Percentiles rank a stretch among this genome's conserved stretches.
phyloP scores from a whole-genome alignment of 2,113 vertebrate genomes.

The Gallinago media region DNA sequence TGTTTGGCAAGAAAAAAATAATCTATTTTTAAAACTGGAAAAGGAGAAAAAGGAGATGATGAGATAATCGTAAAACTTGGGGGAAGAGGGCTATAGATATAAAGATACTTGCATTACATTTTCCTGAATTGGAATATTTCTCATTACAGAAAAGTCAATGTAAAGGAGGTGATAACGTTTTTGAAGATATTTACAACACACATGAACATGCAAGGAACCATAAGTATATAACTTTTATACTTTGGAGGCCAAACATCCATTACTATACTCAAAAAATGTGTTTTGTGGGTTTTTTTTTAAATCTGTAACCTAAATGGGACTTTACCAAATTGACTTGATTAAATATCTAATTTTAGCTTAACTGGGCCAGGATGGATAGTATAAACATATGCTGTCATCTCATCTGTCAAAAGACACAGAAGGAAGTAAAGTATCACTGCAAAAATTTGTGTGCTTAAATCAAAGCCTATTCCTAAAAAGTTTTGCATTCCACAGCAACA shows the following conservation, averaged over 20 bases:
- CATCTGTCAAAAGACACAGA: neutral
- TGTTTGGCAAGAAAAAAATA: conserved; percentile 19
- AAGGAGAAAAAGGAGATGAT: neutral
- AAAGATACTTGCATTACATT: neutral
- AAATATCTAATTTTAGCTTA: neutral
- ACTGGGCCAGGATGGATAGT: neutral
- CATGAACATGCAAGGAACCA: neutral
- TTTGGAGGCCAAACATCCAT: neutral
- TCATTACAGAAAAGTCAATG: neutral
- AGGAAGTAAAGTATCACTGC: neutral
- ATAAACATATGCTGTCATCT: neutral
- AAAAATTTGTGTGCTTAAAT: neutral
- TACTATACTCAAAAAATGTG: neutral
- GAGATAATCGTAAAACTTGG: neutral
- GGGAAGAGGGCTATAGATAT: neutral
- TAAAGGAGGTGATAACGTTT: neutral
- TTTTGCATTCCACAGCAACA: neutral
- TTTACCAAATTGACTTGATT: neutral
- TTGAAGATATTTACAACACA: neutral
- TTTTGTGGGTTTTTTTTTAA: neutral
- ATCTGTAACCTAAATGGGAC: neutral
- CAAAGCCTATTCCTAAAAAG: neutral
- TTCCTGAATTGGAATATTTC: neutral
- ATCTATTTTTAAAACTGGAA: conserved; percentile 31
- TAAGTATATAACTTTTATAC: neutral